A percentile compares a stretch with the other conserved stretches of the same genome.
These are phyloP conservation scores for Leptocoma aspasia DNA, from an alignment of 2,113 vertebrate species.

Conservation along the genomic window DNA sequence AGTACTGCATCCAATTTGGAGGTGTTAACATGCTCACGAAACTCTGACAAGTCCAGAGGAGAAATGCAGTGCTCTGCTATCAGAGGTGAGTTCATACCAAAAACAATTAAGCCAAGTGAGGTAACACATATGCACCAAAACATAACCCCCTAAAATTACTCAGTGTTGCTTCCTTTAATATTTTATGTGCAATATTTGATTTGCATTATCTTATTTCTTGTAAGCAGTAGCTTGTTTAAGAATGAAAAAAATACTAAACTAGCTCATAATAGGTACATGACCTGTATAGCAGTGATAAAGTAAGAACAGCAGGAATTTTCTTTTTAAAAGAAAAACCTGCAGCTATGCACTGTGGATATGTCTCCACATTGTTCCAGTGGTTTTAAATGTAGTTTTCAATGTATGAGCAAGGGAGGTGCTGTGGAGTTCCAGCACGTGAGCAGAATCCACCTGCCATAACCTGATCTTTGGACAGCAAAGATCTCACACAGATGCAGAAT, in stretches of 20 bases:
- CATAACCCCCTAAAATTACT: background rate
- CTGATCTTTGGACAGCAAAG: background rate
- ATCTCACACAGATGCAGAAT: rapidly evolving
- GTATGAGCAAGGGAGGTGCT: background rate
- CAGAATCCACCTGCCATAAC: background rate
- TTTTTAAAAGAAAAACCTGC: background rate
- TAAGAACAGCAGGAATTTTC: background rate
- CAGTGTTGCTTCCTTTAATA: background rate
- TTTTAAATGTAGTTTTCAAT: background rate
- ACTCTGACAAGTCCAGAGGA: background rate
- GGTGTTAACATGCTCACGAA: background rate
- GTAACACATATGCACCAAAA: background rate
- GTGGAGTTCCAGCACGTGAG: background rate
- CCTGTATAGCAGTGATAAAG: background rate
- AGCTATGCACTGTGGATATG: background rate
- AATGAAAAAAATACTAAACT: background rate
- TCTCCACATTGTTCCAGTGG: background rate
- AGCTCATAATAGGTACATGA: background rate
- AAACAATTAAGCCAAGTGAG: background rate
- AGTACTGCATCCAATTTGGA: background rate
- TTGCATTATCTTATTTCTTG: background rate
- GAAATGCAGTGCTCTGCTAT: background rate
- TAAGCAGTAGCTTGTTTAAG: background rate
- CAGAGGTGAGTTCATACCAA: rapidly evolving
- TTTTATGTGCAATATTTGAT: background rate